These are phyloP conservation scores for Trogon melanurus DNA, from an alignment of 2,113 vertebrate species.

Conservation along the genomic window DNA sequence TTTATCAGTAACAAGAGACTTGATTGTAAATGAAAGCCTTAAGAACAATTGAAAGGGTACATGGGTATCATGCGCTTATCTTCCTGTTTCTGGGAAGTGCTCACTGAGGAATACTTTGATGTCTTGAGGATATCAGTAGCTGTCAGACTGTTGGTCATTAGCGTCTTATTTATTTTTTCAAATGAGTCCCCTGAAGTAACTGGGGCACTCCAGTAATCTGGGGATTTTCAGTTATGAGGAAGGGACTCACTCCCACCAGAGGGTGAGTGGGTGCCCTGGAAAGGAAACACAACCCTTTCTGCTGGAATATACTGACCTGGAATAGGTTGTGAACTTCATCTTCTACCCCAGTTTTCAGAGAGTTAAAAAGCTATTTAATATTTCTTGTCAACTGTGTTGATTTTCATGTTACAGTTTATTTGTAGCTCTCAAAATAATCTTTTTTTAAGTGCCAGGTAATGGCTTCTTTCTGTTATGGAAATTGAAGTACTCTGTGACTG, in stretches of 20 bases:
- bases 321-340: neutral
- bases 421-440: neutral
- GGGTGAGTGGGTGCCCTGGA: neutral
- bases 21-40: neutral
- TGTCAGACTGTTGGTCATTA: slow-evolving; percentile 12
- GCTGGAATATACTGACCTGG: neutral
- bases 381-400: neutral
- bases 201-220: neutral
- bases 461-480: neutral
- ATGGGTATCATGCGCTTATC: neutral
- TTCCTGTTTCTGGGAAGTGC: slow-evolving; percentile 37
- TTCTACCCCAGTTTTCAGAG: neutral
- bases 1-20: neutral
- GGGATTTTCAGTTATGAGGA: neutral
- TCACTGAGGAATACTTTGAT: slow-evolving; percentile 24
- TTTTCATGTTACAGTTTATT: neutral
- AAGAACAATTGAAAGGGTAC: neutral
- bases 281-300: neutral
- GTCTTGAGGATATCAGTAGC: neutral
- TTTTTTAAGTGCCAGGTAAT: neutral
- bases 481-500: neutral
- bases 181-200: neutral
- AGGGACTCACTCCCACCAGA: neutral
- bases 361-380: neutral
- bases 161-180: neutral